Evolutionary conservation across 2,797 vertebrate species (phyloP).

Genomic region (Cyclura pinguis): DNA sequence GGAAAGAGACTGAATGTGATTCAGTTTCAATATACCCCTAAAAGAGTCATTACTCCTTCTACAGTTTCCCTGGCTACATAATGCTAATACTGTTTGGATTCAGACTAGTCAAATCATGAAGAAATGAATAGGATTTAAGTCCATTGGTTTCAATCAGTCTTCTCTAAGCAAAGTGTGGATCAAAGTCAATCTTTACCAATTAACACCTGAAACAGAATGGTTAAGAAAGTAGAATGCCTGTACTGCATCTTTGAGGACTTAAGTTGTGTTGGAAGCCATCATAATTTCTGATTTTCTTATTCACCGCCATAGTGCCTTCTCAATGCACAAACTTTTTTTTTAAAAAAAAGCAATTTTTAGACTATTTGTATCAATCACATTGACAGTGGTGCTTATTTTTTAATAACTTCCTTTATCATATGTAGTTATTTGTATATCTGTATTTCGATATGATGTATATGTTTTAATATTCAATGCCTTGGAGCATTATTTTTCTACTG

Average conservation of each 20-base stretch:
- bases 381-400: neutral
- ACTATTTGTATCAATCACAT: neutral
- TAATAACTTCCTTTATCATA: neutral
- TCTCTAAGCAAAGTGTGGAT: no score
- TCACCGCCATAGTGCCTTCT: neutral
- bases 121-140: no score
- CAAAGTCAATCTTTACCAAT: no score
- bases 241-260: neutral
- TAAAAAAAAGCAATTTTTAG: neutral
- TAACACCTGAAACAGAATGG: neutral
- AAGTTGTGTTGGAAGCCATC: neutral
- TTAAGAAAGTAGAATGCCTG: neutral
- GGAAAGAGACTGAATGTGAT: neutral
- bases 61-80: neutral
- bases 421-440: neutral
- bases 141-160: no score
- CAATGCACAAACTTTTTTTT: neutral
- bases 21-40: neutral
- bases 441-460: neutral
- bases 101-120: no score
- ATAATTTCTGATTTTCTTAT: neutral
- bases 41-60: neutral
- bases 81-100: neutral
- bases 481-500: neutral
- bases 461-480: neutral